These are phyloP conservation scores for Picus viridis DNA, from an alignment of 2,797 vertebrate species.

Conservation along the genomic window DNA sequence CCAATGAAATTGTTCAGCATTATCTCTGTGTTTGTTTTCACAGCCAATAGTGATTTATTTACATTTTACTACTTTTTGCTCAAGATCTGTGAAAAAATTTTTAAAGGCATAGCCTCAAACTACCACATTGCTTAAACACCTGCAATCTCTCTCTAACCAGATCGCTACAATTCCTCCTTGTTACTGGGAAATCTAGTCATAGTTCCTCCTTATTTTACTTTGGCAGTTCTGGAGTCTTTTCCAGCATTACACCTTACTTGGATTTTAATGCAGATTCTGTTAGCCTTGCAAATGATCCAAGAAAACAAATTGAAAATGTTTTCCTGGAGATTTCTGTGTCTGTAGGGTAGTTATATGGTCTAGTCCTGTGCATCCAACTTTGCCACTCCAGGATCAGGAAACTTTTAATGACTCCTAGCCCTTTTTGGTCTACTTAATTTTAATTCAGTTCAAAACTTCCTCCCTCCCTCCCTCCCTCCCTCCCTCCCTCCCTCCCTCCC, in stretches of 20 bases:
- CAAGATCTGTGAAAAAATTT: too few relatives aligned
- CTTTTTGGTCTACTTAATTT: not conserved
- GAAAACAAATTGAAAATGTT: not conserved
- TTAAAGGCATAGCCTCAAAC: too few relatives aligned
- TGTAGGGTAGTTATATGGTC: not conserved
- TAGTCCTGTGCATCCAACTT: not conserved
- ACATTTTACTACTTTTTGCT: too few relatives aligned
- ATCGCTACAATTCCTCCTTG: not conserved
- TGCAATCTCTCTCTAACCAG: not conserved
- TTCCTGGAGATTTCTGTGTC: not conserved
- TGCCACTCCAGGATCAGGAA: not conserved
- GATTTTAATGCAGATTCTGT: not conserved
- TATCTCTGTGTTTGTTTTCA: too few relatives aligned
- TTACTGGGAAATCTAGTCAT: not conserved
- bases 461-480: too few relatives aligned
- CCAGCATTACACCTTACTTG: not conserved
- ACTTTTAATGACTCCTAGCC: fast-evolving
- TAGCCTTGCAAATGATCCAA: not conserved
- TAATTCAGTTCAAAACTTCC: not conserved
- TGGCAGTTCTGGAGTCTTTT: not conserved
- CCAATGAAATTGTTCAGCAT: too few relatives aligned
- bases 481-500: too few relatives aligned
- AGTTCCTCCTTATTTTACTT: not conserved
- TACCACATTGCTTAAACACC: too few relatives aligned
- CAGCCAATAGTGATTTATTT: too few relatives aligned